Conservation (phyloP, 2,113 vertebrate species). For the Ranitomeya imitator region DNA sequence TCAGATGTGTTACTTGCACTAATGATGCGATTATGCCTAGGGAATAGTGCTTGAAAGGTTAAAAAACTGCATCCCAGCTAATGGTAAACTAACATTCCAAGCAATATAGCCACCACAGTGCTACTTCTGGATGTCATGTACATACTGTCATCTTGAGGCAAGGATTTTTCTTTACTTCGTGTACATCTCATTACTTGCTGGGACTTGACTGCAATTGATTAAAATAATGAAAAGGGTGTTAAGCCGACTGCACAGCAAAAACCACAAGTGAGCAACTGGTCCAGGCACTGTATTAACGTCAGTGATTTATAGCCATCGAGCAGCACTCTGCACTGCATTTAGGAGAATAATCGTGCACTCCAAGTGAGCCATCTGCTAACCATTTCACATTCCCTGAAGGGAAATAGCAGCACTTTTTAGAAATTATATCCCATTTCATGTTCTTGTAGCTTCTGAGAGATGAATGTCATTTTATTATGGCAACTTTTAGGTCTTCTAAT, state of each 20-base stretch:
- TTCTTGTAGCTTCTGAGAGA: slow-evolving; percentile 23
- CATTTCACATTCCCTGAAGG: slow-evolving; percentile 33
- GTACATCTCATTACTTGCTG: slow-evolving; percentile 1
- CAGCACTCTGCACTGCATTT: slow-evolving; percentile 21
- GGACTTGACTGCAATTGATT: slow-evolving; percentile 20
- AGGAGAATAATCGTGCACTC: slow-evolving; percentile 38
- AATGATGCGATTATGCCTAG: not conserved
- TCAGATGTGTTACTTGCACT: not conserved
- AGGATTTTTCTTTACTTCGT: not conserved
- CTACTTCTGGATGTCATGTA: not conserved
- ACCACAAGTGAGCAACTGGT: slow-evolving; percentile 38
- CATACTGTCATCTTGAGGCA: not conserved
- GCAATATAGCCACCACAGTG: not conserved
- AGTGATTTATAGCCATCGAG: slow-evolving; percentile 27
- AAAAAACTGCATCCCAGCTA: not conserved
- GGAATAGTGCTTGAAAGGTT: not conserved
- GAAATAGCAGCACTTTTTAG: slow-evolving; percentile 32
- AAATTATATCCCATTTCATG: slow-evolving; percentile 22
- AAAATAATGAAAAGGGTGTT: slow-evolving; percentile 23
- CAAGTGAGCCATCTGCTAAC: slow-evolving; percentile 46
- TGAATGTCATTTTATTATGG: slow-evolving; percentile 21
- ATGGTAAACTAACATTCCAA: not conserved
- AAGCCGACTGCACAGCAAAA: slow-evolving; percentile 12
- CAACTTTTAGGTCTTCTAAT: not conserved
- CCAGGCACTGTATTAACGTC: slow-evolving; percentile 19